A percentile compares a stretch with the other conserved stretches of the same genome.
phyloP scores from a whole-genome alignment of 1,140 invertebrate species.

The Panulirus ornatus region DNA sequence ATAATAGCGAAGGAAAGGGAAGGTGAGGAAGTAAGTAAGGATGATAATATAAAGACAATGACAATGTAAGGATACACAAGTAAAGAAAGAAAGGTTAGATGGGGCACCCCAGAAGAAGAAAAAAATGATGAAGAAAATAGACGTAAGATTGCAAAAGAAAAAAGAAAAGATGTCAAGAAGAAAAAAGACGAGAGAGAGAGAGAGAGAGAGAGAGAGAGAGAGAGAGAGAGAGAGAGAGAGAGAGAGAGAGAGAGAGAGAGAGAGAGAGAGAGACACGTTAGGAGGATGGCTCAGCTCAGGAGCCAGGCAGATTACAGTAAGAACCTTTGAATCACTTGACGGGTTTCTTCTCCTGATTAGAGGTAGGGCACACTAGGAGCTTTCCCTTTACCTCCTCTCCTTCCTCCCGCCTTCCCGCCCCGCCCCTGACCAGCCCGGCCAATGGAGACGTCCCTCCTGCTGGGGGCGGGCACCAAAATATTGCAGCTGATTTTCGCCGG shows the following conservation, averaged over 20 bases:
- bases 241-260: neutral
- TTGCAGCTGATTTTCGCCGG: too few species aligned
- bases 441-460: too few species aligned
- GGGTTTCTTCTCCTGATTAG: constrained; percentile 39
- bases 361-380: neutral
- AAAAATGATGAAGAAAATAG: neutral
- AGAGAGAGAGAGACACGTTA: neutral
- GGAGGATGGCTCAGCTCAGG: neutral
- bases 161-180: neutral
- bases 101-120: neutral
- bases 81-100: neutral
- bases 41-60: too few species aligned
- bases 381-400: too few species aligned
- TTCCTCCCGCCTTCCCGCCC: too few species aligned
- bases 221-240: neutral
- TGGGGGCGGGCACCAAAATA: too few species aligned
- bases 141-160: neutral
- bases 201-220: neutral
- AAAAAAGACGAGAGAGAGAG: neutral
- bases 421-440: too few species aligned
- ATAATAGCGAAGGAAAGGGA: neutral
- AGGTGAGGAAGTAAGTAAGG: too few species aligned
- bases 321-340: constrained; percentile 20
- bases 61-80: neutral
- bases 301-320: constrained; percentile 34